phyloP scores from a whole-genome alignment of 2,888 invertebrate species.

The Agriopis marginaria region DNA sequence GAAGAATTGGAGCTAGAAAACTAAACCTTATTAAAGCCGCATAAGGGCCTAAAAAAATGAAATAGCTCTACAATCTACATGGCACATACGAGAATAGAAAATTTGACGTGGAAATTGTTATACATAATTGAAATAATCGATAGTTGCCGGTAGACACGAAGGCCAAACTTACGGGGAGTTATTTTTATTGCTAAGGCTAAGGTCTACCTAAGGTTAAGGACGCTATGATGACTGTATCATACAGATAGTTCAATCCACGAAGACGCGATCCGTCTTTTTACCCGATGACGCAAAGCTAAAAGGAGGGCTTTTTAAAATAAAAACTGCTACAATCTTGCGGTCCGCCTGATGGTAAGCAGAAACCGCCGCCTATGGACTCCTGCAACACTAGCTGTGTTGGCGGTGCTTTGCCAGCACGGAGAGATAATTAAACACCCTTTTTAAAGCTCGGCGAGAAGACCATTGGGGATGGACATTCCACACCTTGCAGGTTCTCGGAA shows the following conservation, averaged over 20 bases:
- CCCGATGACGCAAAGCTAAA: too few relatives aligned
- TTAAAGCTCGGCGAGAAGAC: too few relatives aligned
- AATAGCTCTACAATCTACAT: conserved; percentile 10
- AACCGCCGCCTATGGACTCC: too few relatives aligned
- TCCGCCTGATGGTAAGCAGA: too few relatives aligned
- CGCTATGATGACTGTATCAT: not conserved
- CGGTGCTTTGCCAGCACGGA: too few relatives aligned
- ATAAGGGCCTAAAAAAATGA: conserved; percentile 5
- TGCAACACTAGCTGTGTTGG: too few relatives aligned
- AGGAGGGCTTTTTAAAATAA: too few relatives aligned
- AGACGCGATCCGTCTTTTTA: not conserved
- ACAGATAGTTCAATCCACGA: not conserved
- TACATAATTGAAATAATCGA: conserved; percentile 27
- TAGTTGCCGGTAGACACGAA: conserved; percentile 8
- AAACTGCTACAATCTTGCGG: too few relatives aligned
- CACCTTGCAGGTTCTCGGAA: too few relatives aligned
- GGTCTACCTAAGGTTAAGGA: conserved; percentile 4
- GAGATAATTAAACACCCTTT: too few relatives aligned
- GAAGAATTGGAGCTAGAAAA: conserved; percentile 7
- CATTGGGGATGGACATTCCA: too few relatives aligned
- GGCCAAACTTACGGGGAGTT: conserved; percentile 14
- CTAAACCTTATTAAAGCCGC: conserved; percentile 16
- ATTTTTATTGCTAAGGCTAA: conserved; percentile 15
- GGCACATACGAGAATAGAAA: conserved; percentile 13
- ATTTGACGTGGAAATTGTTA: conserved; percentile 12